Evolutionary conservation across 2,797 vertebrate species (phyloP).

Genomic region (Enteromius afrohamiltoni): DNA sequence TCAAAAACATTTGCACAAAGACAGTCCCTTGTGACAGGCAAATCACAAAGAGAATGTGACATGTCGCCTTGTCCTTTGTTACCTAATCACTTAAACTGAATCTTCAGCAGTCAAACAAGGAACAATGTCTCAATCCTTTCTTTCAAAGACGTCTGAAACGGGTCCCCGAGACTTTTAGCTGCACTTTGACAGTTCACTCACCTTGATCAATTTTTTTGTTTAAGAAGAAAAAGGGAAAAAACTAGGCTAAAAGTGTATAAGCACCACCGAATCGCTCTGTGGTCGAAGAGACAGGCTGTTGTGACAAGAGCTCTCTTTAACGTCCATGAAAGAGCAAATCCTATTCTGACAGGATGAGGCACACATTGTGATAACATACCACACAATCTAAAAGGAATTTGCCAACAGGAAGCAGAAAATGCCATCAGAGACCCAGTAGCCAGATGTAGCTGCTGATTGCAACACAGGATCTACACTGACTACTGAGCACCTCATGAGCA

Average conservation of each 20-base stretch:
- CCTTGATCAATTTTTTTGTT: slow-evolving; percentile 48
- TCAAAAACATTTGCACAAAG: slow-evolving; percentile 57
- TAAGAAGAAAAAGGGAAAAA: slow-evolving; percentile 28
- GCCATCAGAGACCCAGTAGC: slow-evolving; percentile 99
- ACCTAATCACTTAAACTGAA: slow-evolving; percentile 62
- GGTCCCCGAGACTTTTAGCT: slow-evolving; percentile 47
- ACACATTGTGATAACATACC: slow-evolving; percentile 65
- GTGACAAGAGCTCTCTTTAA: slow-evolving; percentile 61
- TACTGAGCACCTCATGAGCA: slow-evolving; percentile 95
- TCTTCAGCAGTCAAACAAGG: slow-evolving; percentile 55
- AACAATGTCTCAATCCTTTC: slow-evolving; percentile 54
- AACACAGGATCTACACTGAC: slow-evolving; percentile 99
- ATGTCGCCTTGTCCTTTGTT: slow-evolving; percentile 60
- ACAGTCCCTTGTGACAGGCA: slow-evolving; percentile 57
- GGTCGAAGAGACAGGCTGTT: slow-evolving; percentile 35
- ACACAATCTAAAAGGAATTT: slow-evolving; percentile 65
- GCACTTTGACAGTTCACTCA: slow-evolving; percentile 36
- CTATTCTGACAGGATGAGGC: slow-evolving; percentile 74
- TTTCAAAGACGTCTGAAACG: slow-evolving; percentile 43
- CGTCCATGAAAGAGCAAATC: slow-evolving; percentile 55
- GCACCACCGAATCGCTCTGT: not conserved
- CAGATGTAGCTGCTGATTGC: slow-evolving; percentile 99
- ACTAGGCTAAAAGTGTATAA: slow-evolving; percentile 17
- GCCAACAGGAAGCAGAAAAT: slow-evolving; percentile 72
- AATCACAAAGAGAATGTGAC: slow-evolving; percentile 61